Evolutionary conservation across 2,888 invertebrate species (phyloP).

Genomic region (Boloria selene): DNA sequence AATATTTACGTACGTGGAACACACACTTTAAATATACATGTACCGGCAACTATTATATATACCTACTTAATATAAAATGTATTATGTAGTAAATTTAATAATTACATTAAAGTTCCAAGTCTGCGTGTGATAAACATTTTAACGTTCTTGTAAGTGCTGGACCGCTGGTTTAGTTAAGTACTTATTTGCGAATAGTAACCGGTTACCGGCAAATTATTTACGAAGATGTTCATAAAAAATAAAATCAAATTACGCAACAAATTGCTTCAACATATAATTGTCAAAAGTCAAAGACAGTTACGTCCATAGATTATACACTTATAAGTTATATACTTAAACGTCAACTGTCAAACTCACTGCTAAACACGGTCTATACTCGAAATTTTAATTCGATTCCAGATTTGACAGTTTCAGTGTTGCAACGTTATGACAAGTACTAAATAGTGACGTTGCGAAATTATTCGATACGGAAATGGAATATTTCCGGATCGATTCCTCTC

Average conservation of each 20-base stretch:
- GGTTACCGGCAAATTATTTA: conserved; percentile 28
- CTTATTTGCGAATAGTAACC: conserved; percentile 20
- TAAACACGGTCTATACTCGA: too few relatives aligned
- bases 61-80: background rate
- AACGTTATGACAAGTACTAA: too few relatives aligned
- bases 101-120: conserved; percentile 40
- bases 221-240: conserved; percentile 8
- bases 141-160: background rate
- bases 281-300: background rate
- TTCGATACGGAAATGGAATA: too few relatives aligned
- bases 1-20: background rate
- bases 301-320: too few relatives aligned
- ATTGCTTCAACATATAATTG: background rate
- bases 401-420: too few relatives aligned
- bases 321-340: too few relatives aligned
- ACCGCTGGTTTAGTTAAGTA: background rate
- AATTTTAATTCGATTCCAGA: too few relatives aligned
- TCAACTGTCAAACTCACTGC: too few relatives aligned
- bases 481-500: too few relatives aligned
- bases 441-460: too few relatives aligned
- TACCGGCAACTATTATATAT: background rate
- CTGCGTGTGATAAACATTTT: conserved; percentile 40
- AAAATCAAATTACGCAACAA: conserved; percentile 29
- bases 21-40: background rate
- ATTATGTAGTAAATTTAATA: conserved; percentile 7